phyloP scores from a whole-genome alignment of 2,797 vertebrate species.

The Selene dorsalis region DNA sequence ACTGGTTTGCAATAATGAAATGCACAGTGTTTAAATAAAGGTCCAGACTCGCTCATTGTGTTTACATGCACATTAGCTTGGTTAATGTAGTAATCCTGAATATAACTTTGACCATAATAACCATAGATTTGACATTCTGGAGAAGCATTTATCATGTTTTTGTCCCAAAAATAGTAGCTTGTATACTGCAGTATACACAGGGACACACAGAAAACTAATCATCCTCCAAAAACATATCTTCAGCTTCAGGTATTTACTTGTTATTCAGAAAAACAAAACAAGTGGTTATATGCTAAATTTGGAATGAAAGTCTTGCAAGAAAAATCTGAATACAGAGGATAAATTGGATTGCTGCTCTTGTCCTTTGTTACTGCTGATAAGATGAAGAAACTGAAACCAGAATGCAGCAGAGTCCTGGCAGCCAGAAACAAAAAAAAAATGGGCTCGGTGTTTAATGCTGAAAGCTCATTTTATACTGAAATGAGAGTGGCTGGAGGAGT shows the following conservation, averaged over 20 bases:
- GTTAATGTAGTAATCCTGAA: background rate
- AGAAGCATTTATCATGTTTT: background rate
- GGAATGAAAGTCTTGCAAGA: background rate
- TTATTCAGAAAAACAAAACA: slow-evolving; percentile 10
- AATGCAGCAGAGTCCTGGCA: slow-evolving; percentile 16
- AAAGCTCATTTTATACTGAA: slow-evolving; percentile 21
- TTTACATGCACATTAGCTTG: background rate
- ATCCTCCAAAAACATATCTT: background rate
- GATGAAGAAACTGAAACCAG: slow-evolving; percentile 25
- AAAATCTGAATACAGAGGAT: slow-evolving; percentile 7
- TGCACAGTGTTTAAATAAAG: slow-evolving; percentile 17
- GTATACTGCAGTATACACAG: background rate
- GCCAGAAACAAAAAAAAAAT: slow-evolving; percentile 14
- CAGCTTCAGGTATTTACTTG: background rate
- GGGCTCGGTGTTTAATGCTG: slow-evolving; percentile 21
- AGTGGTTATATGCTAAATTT: slow-evolving; percentile 15
- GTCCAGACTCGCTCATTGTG: background rate
- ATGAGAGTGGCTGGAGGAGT: slow-evolving; percentile 8
- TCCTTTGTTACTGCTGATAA: slow-evolving; percentile 39
- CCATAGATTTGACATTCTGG: too few relatives aligned
- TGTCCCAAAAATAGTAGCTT: background rate
- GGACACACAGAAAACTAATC: background rate
- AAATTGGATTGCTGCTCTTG: slow-evolving; percentile 11
- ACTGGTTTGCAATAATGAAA: slow-evolving; percentile 24
- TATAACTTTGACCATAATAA: background rate